A percentile compares a stretch with the other conserved stretches of the same genome.
These are phyloP conservation scores for Ahaetulla prasina DNA, from an alignment of 2,113 vertebrate species.

Conservation along the genomic window DNA sequence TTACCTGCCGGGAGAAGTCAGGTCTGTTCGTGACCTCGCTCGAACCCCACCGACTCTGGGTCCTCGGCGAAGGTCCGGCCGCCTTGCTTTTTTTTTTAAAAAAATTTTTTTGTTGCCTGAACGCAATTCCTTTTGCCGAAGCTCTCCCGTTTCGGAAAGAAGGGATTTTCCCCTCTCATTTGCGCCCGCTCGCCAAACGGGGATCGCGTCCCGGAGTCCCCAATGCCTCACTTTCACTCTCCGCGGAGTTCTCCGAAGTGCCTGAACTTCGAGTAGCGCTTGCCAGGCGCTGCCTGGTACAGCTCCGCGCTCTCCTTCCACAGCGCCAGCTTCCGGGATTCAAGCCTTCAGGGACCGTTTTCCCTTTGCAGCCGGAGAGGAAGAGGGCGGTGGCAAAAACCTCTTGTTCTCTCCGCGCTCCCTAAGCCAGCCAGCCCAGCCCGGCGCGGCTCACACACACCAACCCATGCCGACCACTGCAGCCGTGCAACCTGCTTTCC, in stretches of 20 bases:
- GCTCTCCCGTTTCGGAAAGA: neutral
- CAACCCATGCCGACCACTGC: slow-evolving; percentile 19
- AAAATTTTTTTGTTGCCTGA: neutral
- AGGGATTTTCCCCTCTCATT: neutral
- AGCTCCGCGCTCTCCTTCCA: slow-evolving; percentile 51
- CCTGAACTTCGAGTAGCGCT: neutral
- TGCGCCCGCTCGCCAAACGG: neutral
- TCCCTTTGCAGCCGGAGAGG: neutral
- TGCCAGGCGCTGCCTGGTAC: neutral
- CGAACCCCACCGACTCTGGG: neutral
- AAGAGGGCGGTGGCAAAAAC: neutral
- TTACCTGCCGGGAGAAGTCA: neutral
- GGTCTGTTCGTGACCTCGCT: neutral
- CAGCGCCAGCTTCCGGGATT: neutral
- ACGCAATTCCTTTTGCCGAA: neutral
- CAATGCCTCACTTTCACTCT: too few species aligned
- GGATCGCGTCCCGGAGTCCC: neutral
- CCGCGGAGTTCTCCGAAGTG: neutral
- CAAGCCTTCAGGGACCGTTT: neutral
- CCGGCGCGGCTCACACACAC: slow-evolving; percentile 55
- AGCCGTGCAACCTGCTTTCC: slow-evolving; percentile 8
- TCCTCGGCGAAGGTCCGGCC: neutral
- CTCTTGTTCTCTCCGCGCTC: neutral
- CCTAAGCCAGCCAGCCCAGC: neutral
- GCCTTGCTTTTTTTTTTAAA: too few species aligned